Evolutionary conservation across 2,888 invertebrate genomes (phyloP), one percentile per base, ranked within the genome.

Genomic region (Pachydiplax longipennis): DNA sequence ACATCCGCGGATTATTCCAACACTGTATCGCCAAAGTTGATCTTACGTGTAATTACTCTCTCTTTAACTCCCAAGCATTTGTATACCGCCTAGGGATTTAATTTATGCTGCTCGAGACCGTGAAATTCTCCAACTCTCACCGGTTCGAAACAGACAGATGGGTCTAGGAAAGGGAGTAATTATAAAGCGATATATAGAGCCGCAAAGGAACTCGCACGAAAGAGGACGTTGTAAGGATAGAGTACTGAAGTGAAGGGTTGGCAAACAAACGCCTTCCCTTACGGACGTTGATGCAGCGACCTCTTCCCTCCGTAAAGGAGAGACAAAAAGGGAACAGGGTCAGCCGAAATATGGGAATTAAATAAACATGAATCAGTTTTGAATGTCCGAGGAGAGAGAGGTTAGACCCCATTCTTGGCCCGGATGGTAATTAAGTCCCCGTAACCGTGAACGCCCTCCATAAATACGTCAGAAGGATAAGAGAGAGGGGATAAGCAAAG

Each of bases 361-460:
- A 87, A 61, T 61, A 87, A 87, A 87, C 61, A 87, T 87, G 87
- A 87, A 61, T 37, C 35, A n/a, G 61, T 87, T 87, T 87, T 87
- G 87, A 87, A 87, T 87, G 61, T 37, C 61, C 87, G 13, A 87
- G n/a, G 87, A 87, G 87, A 87, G 87, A 31, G 25, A 73, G 15
- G 53, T 83, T 83, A 35, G 80, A 31, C 31, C 53, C 61, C 87
- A 22, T 48, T 87, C 35, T 83, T 58, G 18, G 44, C 10, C 15
- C 22, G 40, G 65, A 37, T 35, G 22, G 65, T 61, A 37, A 48
- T 12, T 58, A 13, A 15, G 40, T 37, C n/a, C 22, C 53, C 37
- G n/a, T 40, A 48, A 87, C 83, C 58, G 35, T 18, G 22, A 10
- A 35, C 65, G 18, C 61, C 61, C 61, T 35, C 83, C 61, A 35